A percentile compares a stretch with the other conserved stretches of the same genome.
Evolutionary conservation across 1,140 invertebrate genomes (phyloP).

Genomic region (Brachionus calyciflorus): DNA sequence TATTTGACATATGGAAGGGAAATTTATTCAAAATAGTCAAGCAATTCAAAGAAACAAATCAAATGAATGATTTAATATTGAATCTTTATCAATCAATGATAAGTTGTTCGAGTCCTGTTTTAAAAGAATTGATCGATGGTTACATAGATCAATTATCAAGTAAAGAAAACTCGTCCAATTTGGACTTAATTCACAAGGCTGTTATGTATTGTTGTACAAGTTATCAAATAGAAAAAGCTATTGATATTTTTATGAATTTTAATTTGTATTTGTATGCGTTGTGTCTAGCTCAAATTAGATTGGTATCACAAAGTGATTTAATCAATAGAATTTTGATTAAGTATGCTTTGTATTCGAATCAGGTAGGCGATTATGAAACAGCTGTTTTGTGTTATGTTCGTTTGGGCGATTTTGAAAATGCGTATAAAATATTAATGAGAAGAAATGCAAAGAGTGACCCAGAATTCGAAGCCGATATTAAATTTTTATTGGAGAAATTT

Average conservation of each 20-base stretch:
- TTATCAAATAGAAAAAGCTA: conserved; percentile 23
- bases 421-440: conserved; percentile 33
- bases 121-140: not conserved
- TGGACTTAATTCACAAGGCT: conserved; percentile 1
- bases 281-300: conserved; percentile 11
- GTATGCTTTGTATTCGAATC: conserved; percentile 10
- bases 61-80: conserved; percentile 23
- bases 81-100: conserved; percentile 3
- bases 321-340: conserved; percentile 1
- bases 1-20: conserved; percentile 38
- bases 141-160: conserved; percentile 37
- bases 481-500: conserved; percentile 37
- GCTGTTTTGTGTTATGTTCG: conserved; percentile 29
- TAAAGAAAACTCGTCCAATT: not conserved
- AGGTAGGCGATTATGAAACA: conserved; percentile 41
- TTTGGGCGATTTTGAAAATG: conserved; percentile 17
- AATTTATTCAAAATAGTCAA: conserved; percentile 35
- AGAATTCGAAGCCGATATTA: not conserved
- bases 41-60: not conserved
- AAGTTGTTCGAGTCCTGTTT: not conserved
- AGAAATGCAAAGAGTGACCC: conserved; percentile 17
- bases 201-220: conserved; percentile 3
- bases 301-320: not conserved
- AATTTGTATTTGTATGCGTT: conserved; percentile 25
- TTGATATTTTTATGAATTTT: not conserved